Evolutionary conservation across 2,797 vertebrate species (phyloP).

Genomic region (Trachops cirrhosus): DNA sequence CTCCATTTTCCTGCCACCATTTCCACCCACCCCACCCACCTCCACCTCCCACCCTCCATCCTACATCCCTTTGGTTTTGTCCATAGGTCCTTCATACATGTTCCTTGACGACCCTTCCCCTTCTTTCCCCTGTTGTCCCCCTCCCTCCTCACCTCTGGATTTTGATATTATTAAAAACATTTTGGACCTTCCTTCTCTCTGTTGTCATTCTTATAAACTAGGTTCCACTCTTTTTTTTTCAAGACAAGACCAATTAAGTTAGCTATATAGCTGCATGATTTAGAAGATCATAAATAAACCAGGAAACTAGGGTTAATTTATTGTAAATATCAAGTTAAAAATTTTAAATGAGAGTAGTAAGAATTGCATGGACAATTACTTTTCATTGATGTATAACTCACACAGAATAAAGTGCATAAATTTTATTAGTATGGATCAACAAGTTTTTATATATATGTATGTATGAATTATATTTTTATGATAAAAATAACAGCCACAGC

Average conservation of each 20-base stretch:
- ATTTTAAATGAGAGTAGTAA: not conserved
- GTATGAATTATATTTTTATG: not conserved
- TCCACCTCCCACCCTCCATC: no score
- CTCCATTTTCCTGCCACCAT: no score
- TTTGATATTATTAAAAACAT: not conserved
- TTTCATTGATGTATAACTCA: not conserved
- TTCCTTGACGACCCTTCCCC: no score
- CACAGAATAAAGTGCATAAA: not conserved
- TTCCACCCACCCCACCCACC: no score
- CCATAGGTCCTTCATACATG: no score
- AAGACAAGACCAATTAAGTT: not conserved
- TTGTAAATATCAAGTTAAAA: not conserved
- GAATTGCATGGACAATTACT: not conserved
- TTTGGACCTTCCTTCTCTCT: not conserved
- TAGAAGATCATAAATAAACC: not conserved
- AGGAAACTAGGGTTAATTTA: not conserved
- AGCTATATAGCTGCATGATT: not conserved
- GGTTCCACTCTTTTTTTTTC: not conserved
- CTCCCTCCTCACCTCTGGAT: no score
- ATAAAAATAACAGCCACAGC: not conserved
- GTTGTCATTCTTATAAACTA: not conserved
- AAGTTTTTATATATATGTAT: not conserved
- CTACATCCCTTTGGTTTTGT: no score
- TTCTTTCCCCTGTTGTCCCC: no score
- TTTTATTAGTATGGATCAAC: not conserved